Conservation (phyloP, 1,140 invertebrate genomes). For the Pseudomyrmex flavicornis region DNA sequence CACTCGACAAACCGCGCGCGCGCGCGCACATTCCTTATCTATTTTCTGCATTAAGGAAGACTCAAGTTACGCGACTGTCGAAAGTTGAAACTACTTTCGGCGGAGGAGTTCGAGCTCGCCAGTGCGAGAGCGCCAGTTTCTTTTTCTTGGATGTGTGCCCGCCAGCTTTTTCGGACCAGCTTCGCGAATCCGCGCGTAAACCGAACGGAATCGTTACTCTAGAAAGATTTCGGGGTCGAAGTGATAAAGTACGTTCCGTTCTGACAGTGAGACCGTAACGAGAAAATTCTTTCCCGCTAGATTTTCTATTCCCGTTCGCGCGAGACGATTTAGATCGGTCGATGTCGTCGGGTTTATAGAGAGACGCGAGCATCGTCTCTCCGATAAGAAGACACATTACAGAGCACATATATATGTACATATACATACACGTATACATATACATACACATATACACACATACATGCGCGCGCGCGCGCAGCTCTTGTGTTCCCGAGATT, state of each 20-base stretch:
- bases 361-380: neutral
- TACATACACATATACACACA: no score
- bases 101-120: constrained; percentile 42
- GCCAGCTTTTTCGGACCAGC: constrained; percentile 25
- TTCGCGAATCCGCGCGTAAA: constrained; percentile 50
- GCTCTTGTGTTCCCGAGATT: constrained; percentile 2
- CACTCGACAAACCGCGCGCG: neutral
- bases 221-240: constrained; percentile 29
- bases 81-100: constrained; percentile 72
- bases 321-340: constrained; percentile 12
- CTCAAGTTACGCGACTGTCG: constrained; percentile 67
- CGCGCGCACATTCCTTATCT: constrained; percentile 39
- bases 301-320: constrained; percentile 34
- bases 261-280: constrained; percentile 28
- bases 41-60: constrained; percentile 64
- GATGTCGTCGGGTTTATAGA: neutral
- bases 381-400: constrained; percentile 15
- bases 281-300: constrained; percentile 14
- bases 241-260: constrained; percentile 44
- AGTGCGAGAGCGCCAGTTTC: constrained; percentile 39
- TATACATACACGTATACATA: no score
- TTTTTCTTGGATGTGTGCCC: constrained; percentile 66
- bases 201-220: constrained; percentile 48
- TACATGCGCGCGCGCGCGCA: no score
- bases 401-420: neutral